Evolutionary conservation across 2,113 vertebrate species (phyloP).

Genomic region (rat (Rattus norvegicus)): DNA sequence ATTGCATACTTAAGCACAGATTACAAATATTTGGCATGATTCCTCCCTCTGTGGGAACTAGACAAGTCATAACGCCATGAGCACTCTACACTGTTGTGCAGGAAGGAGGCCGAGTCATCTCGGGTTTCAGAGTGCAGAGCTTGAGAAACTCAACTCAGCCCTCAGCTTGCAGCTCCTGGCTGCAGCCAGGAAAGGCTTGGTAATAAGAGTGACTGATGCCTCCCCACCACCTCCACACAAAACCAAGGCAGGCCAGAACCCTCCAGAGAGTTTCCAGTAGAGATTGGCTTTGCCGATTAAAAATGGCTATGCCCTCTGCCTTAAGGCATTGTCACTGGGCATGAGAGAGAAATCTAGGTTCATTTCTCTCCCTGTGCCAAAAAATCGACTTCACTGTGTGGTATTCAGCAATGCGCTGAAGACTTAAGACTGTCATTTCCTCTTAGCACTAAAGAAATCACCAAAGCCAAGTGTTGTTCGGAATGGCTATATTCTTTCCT

Average conservation of each 20-base stretch:
- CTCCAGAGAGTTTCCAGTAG: not conserved
- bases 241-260: not conserved
- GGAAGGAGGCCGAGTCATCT: constrained; percentile 71
- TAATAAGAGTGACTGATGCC: not conserved
- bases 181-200: not conserved
- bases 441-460: not conserved
- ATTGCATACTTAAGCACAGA: constrained; percentile 77
- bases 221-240: not conserved
- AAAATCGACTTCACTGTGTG: not conserved
- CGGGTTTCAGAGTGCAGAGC: constrained; percentile 63
- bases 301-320: not conserved
- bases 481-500: not conserved
- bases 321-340: not conserved
- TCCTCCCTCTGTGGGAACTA: constrained; percentile 80
- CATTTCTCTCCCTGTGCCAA: not conserved
- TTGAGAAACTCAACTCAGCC: not conserved
- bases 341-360: not conserved
- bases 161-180: not conserved
- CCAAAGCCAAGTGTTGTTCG: not conserved
- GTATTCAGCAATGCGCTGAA: not conserved
- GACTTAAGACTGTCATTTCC: not conserved
- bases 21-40: constrained; percentile 82
- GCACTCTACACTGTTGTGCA: constrained; percentile 55
- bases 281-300: not conserved
- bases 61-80: constrained; percentile 84